phyloP scores from a whole-genome alignment of 2,797 vertebrate genomes.

The Thamnophis elegans region DNA sequence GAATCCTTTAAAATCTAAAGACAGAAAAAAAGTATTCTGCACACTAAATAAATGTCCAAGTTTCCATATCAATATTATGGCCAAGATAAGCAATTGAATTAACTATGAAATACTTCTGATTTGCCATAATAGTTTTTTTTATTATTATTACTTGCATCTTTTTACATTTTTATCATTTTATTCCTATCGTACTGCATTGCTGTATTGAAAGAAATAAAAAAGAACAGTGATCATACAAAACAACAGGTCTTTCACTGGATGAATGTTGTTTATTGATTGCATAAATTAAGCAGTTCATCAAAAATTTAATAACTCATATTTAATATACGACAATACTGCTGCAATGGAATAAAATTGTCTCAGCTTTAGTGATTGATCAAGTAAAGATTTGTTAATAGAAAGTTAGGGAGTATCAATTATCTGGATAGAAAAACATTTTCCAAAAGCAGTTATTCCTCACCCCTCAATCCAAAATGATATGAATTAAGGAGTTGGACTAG shows the following conservation, averaged over 20 bases:
- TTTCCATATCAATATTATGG: not conserved
- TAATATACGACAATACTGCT: not conserved
- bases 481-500: not conserved
- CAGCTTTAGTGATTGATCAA: not conserved
- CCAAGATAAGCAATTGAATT: not conserved
- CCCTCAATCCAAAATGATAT: not conserved
- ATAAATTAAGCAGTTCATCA: not conserved
- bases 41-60: not conserved
- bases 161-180: not conserved
- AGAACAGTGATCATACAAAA: not conserved
- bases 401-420: not conserved
- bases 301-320: not conserved
- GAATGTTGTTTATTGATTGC: not conserved
- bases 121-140: not conserved
- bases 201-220: not conserved
- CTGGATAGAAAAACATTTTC: not conserved
- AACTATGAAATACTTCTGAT: not conserved
- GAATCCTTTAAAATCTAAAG: not conserved
- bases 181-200: not conserved
- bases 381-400: not conserved
- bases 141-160: not conserved
- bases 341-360: not conserved
- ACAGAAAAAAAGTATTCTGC: not conserved
- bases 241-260: not conserved
- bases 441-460: not conserved